phyloP scores from a whole-genome alignment of 2,113 vertebrate genomes.

The Mirza zaza region DNA sequence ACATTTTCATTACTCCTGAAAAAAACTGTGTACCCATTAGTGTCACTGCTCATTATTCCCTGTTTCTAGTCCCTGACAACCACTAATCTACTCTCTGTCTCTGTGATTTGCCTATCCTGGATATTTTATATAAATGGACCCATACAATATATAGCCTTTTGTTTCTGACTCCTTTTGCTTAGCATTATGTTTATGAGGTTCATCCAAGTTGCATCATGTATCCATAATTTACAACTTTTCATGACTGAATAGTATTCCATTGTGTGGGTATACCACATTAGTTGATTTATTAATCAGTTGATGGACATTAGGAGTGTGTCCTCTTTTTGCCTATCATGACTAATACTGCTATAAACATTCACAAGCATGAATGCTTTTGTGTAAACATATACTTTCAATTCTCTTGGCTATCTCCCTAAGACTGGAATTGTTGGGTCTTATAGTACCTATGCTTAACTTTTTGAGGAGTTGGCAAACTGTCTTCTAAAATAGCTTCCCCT shows the following conservation, averaged over 20 bases:
- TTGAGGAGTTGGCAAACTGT: not conserved
- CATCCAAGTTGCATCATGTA: not conserved
- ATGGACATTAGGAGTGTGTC: not conserved
- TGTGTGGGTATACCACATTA: not conserved
- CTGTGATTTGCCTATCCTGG: not conserved
- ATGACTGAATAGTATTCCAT: not conserved
- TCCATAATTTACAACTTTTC: not conserved
- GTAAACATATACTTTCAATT: not conserved
- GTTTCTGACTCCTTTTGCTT: not conserved
- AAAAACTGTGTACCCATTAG: not conserved
- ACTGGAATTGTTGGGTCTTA: not conserved
- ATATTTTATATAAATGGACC: not conserved
- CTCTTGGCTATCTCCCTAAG: not conserved
- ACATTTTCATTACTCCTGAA: not conserved
- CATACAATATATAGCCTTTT: not conserved
- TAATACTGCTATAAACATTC: not conserved
- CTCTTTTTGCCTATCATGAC: not conserved
- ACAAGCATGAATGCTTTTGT: not conserved
- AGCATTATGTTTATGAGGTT: not conserved
- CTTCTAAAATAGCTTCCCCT: not conserved
- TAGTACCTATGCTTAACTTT: not conserved
- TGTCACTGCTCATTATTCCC: not conserved
- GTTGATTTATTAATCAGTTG: not conserved
- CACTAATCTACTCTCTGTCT: not conserved
- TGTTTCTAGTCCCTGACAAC: not conserved